Evolutionary conservation across 2,888 invertebrate genomes (phyloP), one percentile per base, ranked within the genome.

Genomic region (Xylota sylvarum): DNA sequence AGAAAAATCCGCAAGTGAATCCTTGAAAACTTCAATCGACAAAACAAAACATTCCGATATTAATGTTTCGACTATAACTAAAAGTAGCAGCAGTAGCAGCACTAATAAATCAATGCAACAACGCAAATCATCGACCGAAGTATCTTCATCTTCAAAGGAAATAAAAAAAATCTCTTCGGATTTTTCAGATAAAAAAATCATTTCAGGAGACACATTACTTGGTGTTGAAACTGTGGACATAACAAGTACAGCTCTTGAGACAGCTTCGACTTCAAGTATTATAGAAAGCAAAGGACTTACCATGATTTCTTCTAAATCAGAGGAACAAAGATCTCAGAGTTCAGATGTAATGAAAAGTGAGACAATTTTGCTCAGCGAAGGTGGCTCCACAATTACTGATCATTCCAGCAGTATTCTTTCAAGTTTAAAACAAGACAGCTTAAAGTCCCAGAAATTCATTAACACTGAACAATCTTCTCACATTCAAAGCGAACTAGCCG

Each of bases 141-240:
- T 91, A 90, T 91, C 91, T 90, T 91, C 91, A 90, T 48, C 69
- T 0, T 46, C 90, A 52, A 83, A 88, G 56, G 50, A 70, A 35
- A 30, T 37, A 43, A 48, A 70, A 23, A 30, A 77, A 37, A 19
- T 58, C 23, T 72, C 74, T 50, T 60, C 70, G 3, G 81, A 46
- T 60, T 72, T 81, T 72, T 70, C 62, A 37, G 48, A 85, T 5
- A 6, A 35, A 40, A 58, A 72, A 55, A 76, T 64, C 14, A 72
- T 69, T 35, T 48, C 67, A 5, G 77, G 56, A 69, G 73, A 86
- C 19, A 40, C 37, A 10, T 14, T 35, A 40, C 32, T 17, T 1
- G 65, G 37, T 23, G n/a, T 27, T 30, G 46, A 74, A 17, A 12
- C 17, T 7, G n/a, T 58, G 23, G 60, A 17, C 17, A 60, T 32